These are phyloP conservation scores for Spisula subtruncata DNA, from an alignment of 2,888 invertebrate genomes.

Conservation along the genomic window DNA sequence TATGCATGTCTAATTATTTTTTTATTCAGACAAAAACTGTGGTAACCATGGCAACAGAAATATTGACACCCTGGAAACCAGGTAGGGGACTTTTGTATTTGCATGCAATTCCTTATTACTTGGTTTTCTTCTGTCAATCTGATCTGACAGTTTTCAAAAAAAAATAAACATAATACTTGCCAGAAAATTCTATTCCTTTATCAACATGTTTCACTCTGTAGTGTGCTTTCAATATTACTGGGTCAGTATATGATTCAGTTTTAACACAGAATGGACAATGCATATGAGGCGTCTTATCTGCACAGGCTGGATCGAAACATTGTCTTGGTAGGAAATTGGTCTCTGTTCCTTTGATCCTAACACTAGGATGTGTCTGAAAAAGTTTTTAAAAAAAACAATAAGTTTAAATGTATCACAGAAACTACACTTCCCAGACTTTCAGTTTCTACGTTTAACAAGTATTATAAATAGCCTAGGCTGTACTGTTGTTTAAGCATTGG, in stretches of 20 bases:
- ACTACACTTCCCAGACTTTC: no score
- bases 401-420: no score
- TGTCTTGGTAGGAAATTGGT: conserved; percentile 85
- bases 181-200: conserved; percentile 88
- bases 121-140: no score
- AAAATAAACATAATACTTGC: conserved; percentile 69
- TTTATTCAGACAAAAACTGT: no score
- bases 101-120: no score
- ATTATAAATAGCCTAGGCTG: no score
- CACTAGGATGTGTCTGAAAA: conserved; percentile 86
- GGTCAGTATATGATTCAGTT: conserved; percentile 85
- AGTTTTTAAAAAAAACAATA: background rate
- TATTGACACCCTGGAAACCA: no score
- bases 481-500: no score
- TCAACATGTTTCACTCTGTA: conserved; percentile 88
- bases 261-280: conserved; percentile 88
- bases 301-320: conserved; percentile 84
- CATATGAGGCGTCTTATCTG: conserved; percentile 84
- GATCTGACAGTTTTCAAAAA: background rate
- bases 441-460: no score
- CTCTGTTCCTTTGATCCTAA: conserved; percentile 87
- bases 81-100: no score
- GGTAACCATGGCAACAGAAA: no score
- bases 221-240: conserved; percentile 87
- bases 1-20: no score